Percentiles rank a stretch among this genome's conserved stretches.
phyloP scores from a whole-genome alignment of 2,113 vertebrate species.

The Muscicapa adusta region DNA sequence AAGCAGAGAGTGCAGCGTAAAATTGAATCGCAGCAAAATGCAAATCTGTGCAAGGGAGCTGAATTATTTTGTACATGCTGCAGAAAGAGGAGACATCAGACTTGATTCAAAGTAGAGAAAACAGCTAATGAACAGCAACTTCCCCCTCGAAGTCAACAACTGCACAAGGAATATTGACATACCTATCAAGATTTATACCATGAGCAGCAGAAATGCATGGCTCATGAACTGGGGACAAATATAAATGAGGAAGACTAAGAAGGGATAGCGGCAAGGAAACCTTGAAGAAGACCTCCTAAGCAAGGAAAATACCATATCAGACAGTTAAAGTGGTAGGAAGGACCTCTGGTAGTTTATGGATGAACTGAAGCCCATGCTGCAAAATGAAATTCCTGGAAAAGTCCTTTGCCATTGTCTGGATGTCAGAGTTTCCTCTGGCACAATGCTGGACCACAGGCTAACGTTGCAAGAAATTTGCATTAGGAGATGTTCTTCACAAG shows the following conservation, averaged over 20 bases:
- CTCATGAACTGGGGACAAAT: neutral
- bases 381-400: neutral
- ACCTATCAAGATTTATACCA: neutral
- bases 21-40: constrained; percentile 11
- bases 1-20: neutral
- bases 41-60: neutral
- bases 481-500: neutral
- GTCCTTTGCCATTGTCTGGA: neutral
- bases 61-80: neutral
- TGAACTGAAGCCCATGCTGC: neutral
- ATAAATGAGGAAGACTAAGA: neutral
- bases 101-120: constrained; percentile 14
- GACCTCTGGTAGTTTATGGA: neutral
- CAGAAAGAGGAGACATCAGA: neutral
- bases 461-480: neutral
- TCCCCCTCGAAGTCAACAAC: neutral
- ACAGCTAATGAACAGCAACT: neutral
- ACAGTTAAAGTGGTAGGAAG: neutral
- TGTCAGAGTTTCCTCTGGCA: neutral
- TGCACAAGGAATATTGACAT: neutral
- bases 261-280: neutral
- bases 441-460: neutral
- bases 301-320: neutral
- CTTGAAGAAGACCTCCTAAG: neutral
- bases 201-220: neutral